These are phyloP conservation scores for Isoperla grammatica DNA, from an alignment of 2,888 invertebrate genomes.

Conservation along the genomic window DNA sequence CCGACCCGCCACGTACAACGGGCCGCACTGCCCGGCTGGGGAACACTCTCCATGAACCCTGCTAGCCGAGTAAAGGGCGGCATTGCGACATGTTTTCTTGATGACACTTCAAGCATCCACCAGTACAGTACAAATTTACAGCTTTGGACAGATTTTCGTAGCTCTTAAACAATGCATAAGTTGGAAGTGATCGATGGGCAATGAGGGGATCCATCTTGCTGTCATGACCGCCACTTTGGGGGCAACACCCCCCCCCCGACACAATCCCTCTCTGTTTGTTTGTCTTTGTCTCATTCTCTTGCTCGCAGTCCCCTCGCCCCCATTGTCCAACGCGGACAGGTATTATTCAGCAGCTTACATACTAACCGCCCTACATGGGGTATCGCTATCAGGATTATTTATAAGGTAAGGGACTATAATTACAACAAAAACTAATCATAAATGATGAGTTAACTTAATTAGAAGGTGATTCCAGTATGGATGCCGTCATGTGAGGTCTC, in stretches of 20 bases:
- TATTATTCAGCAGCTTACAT: slow-evolving; percentile 1
- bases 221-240: slow-evolving; percentile 30
- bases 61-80: too few relatives aligned
- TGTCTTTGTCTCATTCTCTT: slow-evolving; percentile 3
- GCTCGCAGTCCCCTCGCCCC: slow-evolving; percentile 5
- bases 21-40: neutral
- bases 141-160: slow-evolving; percentile 27
- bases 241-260: slow-evolving; percentile 21
- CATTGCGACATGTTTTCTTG: too few relatives aligned
- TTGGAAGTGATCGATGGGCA: slow-evolving; percentile 30
- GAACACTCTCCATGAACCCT: too few relatives aligned
- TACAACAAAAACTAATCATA: slow-evolving; percentile 13
- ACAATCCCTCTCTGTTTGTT: neutral
- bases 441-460: slow-evolving; percentile 19
- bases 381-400: neutral
- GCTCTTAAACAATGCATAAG: slow-evolving; percentile 31
- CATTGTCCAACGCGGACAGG: slow-evolving; percentile 11
- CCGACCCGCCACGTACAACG: neutral
- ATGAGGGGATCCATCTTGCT: slow-evolving; percentile 30
- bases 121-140: neutral
- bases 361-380: too few relatives aligned
- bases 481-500: slow-evolving; percentile 14
- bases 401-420: slow-evolving; percentile 5
- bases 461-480: slow-evolving; percentile 13
- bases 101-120: neutral